Evolutionary conservation across 2,888 invertebrate genomes (phyloP).

Genomic region (Bruchidius siliquastri): DNA sequence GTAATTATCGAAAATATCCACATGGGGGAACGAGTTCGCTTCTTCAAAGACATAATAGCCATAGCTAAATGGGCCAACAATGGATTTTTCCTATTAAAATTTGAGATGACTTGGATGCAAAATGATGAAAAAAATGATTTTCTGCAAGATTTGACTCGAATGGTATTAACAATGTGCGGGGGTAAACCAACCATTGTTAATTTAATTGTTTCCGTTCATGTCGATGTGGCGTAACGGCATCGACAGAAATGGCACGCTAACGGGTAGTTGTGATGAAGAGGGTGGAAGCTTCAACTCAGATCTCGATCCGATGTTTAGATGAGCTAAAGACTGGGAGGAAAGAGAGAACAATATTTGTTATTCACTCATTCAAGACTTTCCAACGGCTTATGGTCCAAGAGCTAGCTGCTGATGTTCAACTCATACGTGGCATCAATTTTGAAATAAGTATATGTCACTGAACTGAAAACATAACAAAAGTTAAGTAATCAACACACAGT

Average conservation of each 20-base stretch:
- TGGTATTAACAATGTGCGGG: constrained; percentile 43
- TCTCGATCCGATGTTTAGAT: not conserved
- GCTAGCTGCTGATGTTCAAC: no score
- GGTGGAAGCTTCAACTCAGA: constrained; percentile 28
- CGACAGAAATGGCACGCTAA: constrained; percentile 4
- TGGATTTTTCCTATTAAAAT: constrained; percentile 4
- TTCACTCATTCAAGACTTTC: no score
- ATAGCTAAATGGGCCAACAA: not conserved
- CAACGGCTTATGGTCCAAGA: no score
- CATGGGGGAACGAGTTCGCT: not conserved
- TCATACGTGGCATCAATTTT: no score
- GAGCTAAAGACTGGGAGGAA: not conserved
- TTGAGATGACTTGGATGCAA: constrained; percentile 1
- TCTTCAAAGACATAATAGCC: not conserved
- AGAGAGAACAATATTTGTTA: not conserved
- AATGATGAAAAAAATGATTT: constrained; percentile 42
- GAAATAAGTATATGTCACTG: no score
- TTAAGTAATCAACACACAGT: no score
- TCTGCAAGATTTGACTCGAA: constrained; percentile 49
- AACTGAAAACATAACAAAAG: no score
- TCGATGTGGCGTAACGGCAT: constrained; percentile 41
- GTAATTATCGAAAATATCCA: not conserved
- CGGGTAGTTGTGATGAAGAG: constrained; percentile 27
- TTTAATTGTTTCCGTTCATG: constrained; percentile 49
- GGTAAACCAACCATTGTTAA: constrained; percentile 51